Evolutionary conservation across 2,113 vertebrate genomes (phyloP), one percentile per base, ranked within the genome.

Genomic region (Argyrosomus japonicus): DNA sequence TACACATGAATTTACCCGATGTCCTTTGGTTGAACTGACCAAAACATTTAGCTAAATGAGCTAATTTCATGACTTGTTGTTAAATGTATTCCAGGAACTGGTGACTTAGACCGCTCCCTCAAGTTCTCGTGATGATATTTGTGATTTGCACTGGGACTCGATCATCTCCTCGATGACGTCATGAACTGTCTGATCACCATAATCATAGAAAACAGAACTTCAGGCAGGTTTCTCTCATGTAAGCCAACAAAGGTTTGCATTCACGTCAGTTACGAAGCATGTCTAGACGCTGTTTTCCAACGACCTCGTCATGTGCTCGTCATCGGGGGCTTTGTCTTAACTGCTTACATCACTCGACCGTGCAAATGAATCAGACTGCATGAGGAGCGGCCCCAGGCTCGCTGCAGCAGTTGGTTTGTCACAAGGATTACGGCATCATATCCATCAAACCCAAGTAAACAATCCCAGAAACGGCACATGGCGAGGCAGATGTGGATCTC

Each of bases 381-480:
- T 0, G 51, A 65, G 12, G 58, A 62, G 76, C 25, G 0, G 54
- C 82, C 64, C 27, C 23, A 8, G 17, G 77, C 68, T 60, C 0
- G 5, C 57, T 15, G 75, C 56, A 36, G 75, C 40, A 15, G 61
- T 40, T n/a, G 21, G 18, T 77, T 73, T 77, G 79, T 79, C 81
- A 62, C 53, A 29, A 77, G 63, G 77, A 77, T 68, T 62, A 6
- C 9, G 1, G 17, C 17, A 3, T 76, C 75, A 53, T 58, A 81
- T 75, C 69, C 73, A 79, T 89, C 83, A 90, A 81, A 48, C 36
- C 11, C 14, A 1, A 57, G 64, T 50, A 69, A 87, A 87, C 79
- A 82, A 68, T 21, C 9, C 57, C 75, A 60, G 58, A 57, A 83
- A 68, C 79, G 9, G 61, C 78, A 57, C 82, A 70, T 40, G 40